These are phyloP conservation scores for Trachelus iudaicus DNA, from an alignment of 2,888 invertebrate species.

Conservation along the genomic window DNA sequence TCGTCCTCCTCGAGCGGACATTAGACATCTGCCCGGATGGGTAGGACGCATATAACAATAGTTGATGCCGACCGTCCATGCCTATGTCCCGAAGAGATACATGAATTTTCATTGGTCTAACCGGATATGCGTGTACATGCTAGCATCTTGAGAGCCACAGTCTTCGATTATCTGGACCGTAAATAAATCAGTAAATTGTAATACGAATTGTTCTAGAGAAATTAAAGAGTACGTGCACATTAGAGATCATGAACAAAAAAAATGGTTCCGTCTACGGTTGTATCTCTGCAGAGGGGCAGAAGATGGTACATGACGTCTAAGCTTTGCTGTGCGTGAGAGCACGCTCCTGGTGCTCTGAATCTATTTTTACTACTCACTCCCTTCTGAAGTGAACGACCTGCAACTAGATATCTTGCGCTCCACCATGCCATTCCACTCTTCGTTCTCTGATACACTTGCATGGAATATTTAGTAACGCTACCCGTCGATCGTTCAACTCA, in stretches of 20 bases:
- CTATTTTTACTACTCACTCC: constrained; percentile 63
- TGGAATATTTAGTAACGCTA: not conserved
- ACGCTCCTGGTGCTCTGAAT: constrained; percentile 56
- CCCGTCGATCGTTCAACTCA: not conserved
- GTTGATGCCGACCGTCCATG: not conserved
- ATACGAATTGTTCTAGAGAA: not conserved
- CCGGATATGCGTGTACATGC: not conserved
- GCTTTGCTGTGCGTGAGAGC: constrained; percentile 44
- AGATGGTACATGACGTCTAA: not conserved
- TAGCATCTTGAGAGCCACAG: not conserved
- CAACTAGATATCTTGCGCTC: constrained; percentile 59
- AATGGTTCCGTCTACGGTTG: not conserved
- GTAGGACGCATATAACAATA: not conserved
- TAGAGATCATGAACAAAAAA: not conserved
- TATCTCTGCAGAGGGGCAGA: not conserved
- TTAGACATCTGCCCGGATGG: not conserved
- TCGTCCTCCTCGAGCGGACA: not conserved
- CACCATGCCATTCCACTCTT: constrained; percentile 2
- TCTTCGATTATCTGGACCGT: not conserved
- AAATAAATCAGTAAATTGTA: not conserved
- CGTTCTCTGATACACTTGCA: not conserved
- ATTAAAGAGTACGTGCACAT: not conserved
- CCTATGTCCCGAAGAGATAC: not conserved
- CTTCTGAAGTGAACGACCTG: constrained; percentile 64
- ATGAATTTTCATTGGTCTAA: not conserved